Base-by-base conservation (phyloP, 2,888 invertebrate genomes). In the Rhaphigaster nebulosa region DNA sequence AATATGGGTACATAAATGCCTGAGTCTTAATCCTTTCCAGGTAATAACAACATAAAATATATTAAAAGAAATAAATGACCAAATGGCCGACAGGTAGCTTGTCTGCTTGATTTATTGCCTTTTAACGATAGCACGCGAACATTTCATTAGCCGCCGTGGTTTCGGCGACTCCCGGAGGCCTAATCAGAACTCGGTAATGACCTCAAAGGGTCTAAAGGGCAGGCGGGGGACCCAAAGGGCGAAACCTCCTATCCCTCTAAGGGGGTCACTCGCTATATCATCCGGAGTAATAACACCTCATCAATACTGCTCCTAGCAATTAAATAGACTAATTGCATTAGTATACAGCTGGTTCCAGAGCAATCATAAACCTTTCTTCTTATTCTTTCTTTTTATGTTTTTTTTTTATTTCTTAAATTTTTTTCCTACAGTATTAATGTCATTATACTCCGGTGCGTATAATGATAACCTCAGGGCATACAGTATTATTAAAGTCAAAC, bases 71-170 rank as follows among this genome's bases (percentile, higher is more conserved):
- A 80, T 38, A 80, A 26, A 80, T 23, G 26, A 41, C 41, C 5
- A 26, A 45, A 38, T 26, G 41, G 26, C 12, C 41, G 13, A 41
- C 41, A 80, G 65, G 26, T 80, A 41, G 41, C 41, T 41, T 12
- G 20, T 80, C 23, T 3, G 26, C 15, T 41, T 38, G 26, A 80
- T 80, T 80, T 23, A 80, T 80, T 80, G 41, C 80, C 10, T 26
- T 29, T 65, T 65, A 80, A 38, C 41, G 80, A 80, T 38, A 41
- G 41, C 80, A 80, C 80, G 80, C 80, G 41, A 80, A 80, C 80
- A 80, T 41, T 80, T 80, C 80, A 80, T 80, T 80, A 80, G 26
- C 41, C 8, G 38, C 38, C 13, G 38, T 23, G 23, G 41, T 45
- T 45, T 80, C 41, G 80, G 80, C 5, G 65, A 65, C 65, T 15